Evolutionary conservation across 2,888 invertebrate genomes (phyloP).

Genomic region (Cheilosia soror): DNA sequence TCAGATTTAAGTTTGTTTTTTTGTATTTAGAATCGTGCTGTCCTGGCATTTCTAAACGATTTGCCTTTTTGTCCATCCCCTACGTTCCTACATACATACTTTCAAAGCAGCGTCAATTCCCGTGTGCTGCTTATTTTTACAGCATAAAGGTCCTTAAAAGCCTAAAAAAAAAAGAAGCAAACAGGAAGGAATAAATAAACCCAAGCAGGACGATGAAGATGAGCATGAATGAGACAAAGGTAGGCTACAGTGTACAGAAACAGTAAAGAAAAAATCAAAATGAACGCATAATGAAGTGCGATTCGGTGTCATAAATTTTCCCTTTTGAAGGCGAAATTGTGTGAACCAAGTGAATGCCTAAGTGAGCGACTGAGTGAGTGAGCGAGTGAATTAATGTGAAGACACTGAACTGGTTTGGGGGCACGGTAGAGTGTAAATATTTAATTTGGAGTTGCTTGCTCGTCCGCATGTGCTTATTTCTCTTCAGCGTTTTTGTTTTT

Average conservation of each 20-base stretch:
- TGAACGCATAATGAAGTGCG: constrained; percentile 75
- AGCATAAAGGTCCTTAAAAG: constrained; percentile 56
- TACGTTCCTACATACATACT: neutral
- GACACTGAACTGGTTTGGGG: constrained; percentile 7
- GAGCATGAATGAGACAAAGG: constrained; percentile 76
- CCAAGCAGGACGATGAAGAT: constrained; percentile 56
- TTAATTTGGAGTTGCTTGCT: constrained; percentile 65
- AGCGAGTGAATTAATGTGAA: constrained; percentile 62
- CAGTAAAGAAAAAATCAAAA: constrained; percentile 63
- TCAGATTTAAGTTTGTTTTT: constrained; percentile 39
- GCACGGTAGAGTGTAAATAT: constrained; percentile 65
- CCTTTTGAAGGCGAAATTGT: constrained; percentile 72
- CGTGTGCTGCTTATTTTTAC: constrained; percentile 57
- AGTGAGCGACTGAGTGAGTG: constrained; percentile 50
- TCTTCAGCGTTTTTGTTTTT: constrained; percentile 3
- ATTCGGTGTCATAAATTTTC: constrained; percentile 73
- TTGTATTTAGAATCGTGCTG: constrained; percentile 19
- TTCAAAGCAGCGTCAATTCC: constrained; percentile 38
- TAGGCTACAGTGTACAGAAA: constrained; percentile 77
- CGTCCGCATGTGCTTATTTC: constrained; percentile 51
- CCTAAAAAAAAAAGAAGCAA: constrained; percentile 61
- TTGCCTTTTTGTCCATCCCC: constrained; percentile 59
- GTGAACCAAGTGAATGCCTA: constrained; percentile 67
- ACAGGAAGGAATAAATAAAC: constrained; percentile 56
- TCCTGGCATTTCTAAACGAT: constrained; percentile 64